These are phyloP conservation scores for Poeciliopsis paucimaculata DNA, from an alignment of 2,797 vertebrate genomes.

Conservation along the genomic window DNA sequence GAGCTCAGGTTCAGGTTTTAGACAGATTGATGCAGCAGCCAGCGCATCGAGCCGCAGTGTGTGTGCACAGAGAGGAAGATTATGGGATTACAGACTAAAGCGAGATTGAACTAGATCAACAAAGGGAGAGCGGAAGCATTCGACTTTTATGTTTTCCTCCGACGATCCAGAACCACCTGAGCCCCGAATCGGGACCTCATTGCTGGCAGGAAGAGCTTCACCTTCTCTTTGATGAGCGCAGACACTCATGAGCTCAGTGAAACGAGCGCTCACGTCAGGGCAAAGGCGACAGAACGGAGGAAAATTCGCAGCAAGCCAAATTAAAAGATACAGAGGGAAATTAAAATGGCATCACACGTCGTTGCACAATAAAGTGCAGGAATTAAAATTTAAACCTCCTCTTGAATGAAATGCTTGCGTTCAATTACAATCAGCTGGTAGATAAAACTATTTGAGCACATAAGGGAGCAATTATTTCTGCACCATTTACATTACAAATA, in stretches of 20 bases:
- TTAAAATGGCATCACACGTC: not conserved
- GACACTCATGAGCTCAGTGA: slow-evolving; percentile 15
- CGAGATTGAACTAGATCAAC: slow-evolving; percentile 58
- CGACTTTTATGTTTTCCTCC: slow-evolving; percentile 36
- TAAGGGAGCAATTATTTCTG: not conserved
- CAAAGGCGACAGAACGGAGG: slow-evolving; percentile 18
- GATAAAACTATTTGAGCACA: not conserved
- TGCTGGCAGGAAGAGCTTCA: slow-evolving; percentile 59
- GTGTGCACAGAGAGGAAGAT: slow-evolving; percentile 7
- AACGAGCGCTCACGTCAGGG: not conserved
- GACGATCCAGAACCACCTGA: slow-evolving; percentile 65
- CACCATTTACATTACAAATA: not conserved
- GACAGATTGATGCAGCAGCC: slow-evolving; percentile 52
- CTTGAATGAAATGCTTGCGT: not conserved
- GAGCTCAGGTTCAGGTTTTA: slow-evolving; percentile 28
- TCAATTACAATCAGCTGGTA: not conserved
- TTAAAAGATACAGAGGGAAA: slow-evolving; percentile 1
- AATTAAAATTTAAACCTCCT: slow-evolving; percentile 3
- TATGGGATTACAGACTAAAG: slow-evolving; percentile 44
- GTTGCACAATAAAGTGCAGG: not conserved
- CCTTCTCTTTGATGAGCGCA: slow-evolving; percentile 28
- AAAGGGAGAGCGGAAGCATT: slow-evolving; percentile 40
- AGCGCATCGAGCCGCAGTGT: not conserved
- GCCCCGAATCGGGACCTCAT: slow-evolving; percentile 62
- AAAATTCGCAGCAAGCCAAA: slow-evolving; percentile 16